Conservation (phyloP, 2,797 vertebrate species). For the Sardinella longiceps region DNA sequence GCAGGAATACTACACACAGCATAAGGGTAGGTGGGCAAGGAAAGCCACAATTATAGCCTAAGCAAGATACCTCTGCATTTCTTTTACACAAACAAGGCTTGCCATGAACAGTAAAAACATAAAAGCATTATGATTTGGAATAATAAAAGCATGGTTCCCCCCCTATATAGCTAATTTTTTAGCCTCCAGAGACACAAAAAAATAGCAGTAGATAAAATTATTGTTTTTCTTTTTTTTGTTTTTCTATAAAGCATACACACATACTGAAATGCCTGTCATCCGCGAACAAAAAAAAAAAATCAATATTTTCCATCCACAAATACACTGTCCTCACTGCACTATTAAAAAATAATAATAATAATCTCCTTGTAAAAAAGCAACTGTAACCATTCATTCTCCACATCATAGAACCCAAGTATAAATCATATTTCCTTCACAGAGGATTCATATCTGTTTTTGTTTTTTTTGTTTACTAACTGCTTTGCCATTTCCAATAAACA, state of each 20-base stretch:
- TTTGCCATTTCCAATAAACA: constrained; percentile 27
- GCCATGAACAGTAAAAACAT: not conserved
- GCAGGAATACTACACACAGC: constrained; percentile 43
- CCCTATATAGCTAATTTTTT: not conserved
- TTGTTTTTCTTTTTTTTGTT: not conserved
- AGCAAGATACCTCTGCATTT: constrained; percentile 26
- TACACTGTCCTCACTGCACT: constrained; percentile 51
- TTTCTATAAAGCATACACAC: constrained; percentile 48
- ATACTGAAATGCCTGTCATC: constrained; percentile 52
- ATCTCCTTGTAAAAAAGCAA: constrained; percentile 51
- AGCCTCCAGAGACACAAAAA: constrained; percentile 7
- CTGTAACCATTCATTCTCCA: constrained; percentile 45
- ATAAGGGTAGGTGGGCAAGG: constrained; percentile 36
- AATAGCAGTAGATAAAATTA: constrained; percentile 45
- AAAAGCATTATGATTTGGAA: constrained; percentile 6
- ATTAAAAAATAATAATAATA: constrained; percentile 59
- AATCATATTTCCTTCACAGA: constrained; percentile 31
- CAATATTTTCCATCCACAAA: constrained; percentile 51
- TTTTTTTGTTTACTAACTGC: constrained; percentile 20
- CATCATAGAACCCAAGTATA: constrained; percentile 46
- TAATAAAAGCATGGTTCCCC: not conserved
- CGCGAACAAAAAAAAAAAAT: constrained; percentile 50
- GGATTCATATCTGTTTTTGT: constrained; percentile 29
- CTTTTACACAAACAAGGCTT: constrained; percentile 10
- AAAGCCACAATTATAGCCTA: constrained; percentile 12